A percentile compares a stretch with the other conserved stretches of the same genome.
Evolutionary conservation across 1,140 invertebrate genomes (phyloP).

Genomic region (Sinonovacula constricta): DNA sequence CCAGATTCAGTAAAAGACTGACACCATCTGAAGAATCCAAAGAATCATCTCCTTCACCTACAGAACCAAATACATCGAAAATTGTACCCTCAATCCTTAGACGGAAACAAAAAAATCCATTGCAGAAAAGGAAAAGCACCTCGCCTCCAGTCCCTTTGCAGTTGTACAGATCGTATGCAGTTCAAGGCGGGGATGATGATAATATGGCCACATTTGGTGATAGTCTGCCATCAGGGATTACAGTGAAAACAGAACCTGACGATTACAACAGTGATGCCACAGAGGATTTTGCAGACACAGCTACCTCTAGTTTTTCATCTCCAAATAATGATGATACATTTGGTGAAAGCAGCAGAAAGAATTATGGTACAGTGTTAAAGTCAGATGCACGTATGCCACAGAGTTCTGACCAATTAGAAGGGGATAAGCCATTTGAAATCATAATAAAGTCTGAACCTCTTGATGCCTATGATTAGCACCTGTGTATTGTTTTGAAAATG

Average conservation of each 20-base stretch:
- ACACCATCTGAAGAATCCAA: too few relatives aligned
- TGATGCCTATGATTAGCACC: slow-evolving; percentile 1
- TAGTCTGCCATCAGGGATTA: too few relatives aligned
- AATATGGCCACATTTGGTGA: too few relatives aligned
- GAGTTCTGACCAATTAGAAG: background rate
- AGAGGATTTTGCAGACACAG: background rate
- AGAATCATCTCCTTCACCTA: too few relatives aligned
- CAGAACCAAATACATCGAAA: too few relatives aligned
- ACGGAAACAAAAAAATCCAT: background rate
- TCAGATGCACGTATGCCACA: slow-evolving; percentile 6
- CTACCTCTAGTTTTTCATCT: background rate
- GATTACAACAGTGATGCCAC: background rate
- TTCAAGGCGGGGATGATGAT: too few relatives aligned
- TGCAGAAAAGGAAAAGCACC: background rate
- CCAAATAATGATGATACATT: background rate
- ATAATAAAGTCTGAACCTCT: slow-evolving; percentile 33
- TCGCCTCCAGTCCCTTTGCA: slow-evolving; percentile 12
- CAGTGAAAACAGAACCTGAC: slow-evolving; percentile 24
- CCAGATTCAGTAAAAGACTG: too few relatives aligned
- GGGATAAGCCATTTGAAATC: background rate
- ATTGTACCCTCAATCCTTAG: background rate
- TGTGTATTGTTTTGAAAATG: background rate
- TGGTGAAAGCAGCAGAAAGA: background rate
- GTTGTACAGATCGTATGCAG: slow-evolving; percentile 9
- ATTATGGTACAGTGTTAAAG: background rate